These are phyloP conservation scores for Lathamus discolor DNA, from an alignment of 2,113 vertebrate species.

Conservation along the genomic window DNA sequence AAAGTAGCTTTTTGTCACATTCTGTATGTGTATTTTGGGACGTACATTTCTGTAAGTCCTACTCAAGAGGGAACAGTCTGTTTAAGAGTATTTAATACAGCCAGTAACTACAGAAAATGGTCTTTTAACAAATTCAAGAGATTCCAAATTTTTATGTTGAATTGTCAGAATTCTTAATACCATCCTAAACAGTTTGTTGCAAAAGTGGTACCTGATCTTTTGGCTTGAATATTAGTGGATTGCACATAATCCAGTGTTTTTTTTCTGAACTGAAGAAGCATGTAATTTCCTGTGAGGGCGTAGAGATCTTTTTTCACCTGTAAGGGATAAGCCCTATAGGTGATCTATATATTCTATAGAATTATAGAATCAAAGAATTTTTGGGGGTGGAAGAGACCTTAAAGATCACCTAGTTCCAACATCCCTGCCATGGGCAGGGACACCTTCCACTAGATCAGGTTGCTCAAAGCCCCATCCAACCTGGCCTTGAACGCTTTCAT, in stretches of 20 bases:
- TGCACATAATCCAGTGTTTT: background rate
- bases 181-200: background rate
- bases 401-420: background rate
- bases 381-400: background rate
- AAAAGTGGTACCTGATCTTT: background rate
- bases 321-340: background rate
- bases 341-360: background rate
- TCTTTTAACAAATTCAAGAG: background rate
- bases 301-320: background rate
- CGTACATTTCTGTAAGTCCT: fast-evolving
- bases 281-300: background rate
- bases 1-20: background rate
- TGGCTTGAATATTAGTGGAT: background rate
- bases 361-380: background rate
- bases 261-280: background rate
- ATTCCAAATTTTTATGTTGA: background rate
- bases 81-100: background rate
- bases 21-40: background rate
- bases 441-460: background rate
- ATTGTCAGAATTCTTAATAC: background rate
- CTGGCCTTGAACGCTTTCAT: background rate
- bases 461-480: background rate
- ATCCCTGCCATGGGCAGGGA: background rate
- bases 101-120: background rate
- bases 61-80: background rate